Evolutionary conservation across 2,113 vertebrate genomes (phyloP), one percentile per base, ranked within the genome.

Genomic region (Oostethus manadensis): DNA sequence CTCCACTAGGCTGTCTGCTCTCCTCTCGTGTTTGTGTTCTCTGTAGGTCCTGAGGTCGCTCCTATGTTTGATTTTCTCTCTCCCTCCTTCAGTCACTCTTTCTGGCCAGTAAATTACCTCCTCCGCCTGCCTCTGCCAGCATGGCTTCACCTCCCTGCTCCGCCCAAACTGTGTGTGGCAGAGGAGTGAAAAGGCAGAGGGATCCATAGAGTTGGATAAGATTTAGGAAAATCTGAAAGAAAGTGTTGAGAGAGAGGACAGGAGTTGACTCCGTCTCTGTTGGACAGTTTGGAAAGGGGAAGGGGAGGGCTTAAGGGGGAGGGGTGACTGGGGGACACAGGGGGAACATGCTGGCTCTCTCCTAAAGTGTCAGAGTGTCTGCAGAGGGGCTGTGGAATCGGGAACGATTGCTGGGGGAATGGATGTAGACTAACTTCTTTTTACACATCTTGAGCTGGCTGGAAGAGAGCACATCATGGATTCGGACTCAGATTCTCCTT

Each of bases 401-500:
- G 67, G 43, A 75, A 64, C 13, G 64, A 78, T 65, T 10, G n/a
- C 73, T 47, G 62, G 48, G 53, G 54, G 61, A 66, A 83, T 71
- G 74, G 77, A 84, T 72, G 45, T 67, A 76, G 74, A 64, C 42
- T 69, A 67, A 78, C 18, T 10, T 62, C 56, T 60, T 44, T 68
- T 66, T 10, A 55, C 67, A 68, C 73, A 47, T 54, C 35, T 55
- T 13, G 33, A 76, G 53, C 38, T 54, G 56, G 33, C 51, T 49
- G 60, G 68, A 64, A 68, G 51, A 77, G 72, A 55, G n/a, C 53
- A 66, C 60, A 60, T 68, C 71, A 99, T 99, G 97, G 97, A 99
- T 79, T 99, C 96, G 40, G 96, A 98, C 80, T 98, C 95, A 0
- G 96, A 99, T 80, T 98, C 93, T 73, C 97, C 97, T 65, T 98